phyloP scores from a whole-genome alignment of 37 sponge, comb jelly and placozoan species.

The Agelas oroides region DNA sequence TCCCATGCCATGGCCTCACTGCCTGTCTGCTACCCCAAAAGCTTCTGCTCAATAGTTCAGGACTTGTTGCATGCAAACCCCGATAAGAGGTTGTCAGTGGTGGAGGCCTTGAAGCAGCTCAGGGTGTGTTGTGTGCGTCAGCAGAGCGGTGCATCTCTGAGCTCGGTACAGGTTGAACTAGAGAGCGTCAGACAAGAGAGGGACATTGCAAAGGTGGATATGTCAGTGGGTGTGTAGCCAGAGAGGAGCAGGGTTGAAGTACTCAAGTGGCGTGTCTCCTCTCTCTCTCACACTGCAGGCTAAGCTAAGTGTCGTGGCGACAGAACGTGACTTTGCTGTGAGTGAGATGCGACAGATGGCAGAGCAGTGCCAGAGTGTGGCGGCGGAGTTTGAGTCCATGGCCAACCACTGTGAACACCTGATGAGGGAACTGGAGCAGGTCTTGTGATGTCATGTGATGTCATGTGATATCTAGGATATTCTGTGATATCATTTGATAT shows the following conservation, averaged over 20 bases:
- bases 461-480: too few relatives aligned
- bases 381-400: constrained; percentile 52
- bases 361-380: constrained; percentile 51
- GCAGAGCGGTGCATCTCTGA: not conserved
- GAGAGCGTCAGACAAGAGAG: constrained; percentile 35
- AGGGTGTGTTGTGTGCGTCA: constrained; percentile 23
- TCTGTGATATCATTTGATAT: too few relatives aligned
- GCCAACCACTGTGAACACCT: constrained; percentile 41
- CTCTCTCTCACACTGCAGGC: constrained; percentile 2
- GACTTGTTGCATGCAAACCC: constrained; percentile 36
- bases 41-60: constrained; percentile 47
- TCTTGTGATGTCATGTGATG: not conserved
- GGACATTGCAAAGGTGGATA: constrained; percentile 40
- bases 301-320: constrained; percentile 18
- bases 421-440: constrained; percentile 26
- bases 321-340: constrained; percentile 69
- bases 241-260: too few relatives aligned
- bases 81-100: constrained; percentile 26
- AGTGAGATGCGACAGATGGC: constrained; percentile 61
- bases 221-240: too few relatives aligned
- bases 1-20: constrained; percentile 28
- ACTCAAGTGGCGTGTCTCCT: too few relatives aligned
- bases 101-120: constrained; percentile 56
- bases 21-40: constrained; percentile 46
- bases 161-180: constrained; percentile 17